Percentiles rank a stretch among this genome's conserved stretches.
phyloP scores from a whole-genome alignment of 2,113 vertebrate genomes.

The Strigops habroptila region DNA sequence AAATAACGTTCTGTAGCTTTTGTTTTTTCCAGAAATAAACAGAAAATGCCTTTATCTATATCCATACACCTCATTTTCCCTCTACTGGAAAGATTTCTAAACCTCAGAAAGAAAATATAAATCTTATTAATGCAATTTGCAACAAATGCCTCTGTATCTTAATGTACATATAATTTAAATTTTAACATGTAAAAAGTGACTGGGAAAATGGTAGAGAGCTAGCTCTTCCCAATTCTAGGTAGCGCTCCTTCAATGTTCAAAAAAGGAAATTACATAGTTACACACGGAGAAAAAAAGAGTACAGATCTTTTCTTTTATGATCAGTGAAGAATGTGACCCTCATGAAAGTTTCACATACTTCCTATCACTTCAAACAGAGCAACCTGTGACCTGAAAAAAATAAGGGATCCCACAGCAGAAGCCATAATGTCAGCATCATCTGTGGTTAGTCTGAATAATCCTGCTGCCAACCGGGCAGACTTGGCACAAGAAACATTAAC shows the following conservation, averaged over 20 bases:
- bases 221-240: background rate
- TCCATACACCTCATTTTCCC: background rate
- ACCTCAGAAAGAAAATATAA: background rate
- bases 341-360: background rate
- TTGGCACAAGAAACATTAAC: background rate
- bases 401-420: background rate
- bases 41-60: background rate
- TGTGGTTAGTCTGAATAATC: background rate
- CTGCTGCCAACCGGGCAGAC: background rate
- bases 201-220: background rate
- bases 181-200: background rate
- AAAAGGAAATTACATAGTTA: background rate
- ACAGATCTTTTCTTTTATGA: background rate
- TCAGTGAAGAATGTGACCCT: background rate
- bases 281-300: background rate
- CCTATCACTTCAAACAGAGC: background rate
- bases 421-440: rapidly evolving
- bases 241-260: background rate
- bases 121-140: background rate
- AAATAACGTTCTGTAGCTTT: background rate
- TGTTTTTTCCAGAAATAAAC: background rate
- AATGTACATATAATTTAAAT: background rate
- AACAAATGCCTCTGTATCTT: background rate
- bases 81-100: background rate
- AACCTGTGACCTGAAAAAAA: background rate